These are phyloP conservation scores for Micromesistius poutassou DNA, from an alignment of 2,797 vertebrate species.

Conservation along the genomic window DNA sequence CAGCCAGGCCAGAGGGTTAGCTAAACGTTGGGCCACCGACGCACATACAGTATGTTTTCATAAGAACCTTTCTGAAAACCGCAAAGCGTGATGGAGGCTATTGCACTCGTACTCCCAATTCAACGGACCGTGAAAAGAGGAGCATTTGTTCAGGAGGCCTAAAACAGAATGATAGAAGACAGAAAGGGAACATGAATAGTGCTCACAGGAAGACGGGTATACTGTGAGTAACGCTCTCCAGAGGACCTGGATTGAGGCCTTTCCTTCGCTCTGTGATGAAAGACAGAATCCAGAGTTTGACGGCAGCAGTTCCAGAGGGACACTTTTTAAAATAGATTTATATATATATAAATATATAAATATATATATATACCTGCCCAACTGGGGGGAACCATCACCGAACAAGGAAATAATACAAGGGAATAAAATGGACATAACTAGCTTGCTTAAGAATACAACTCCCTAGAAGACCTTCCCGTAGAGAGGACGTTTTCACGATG, in stretches of 20 bases:
- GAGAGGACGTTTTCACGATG: background rate
- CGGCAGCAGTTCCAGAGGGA: slow-evolving; percentile 29
- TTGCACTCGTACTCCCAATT: slow-evolving; percentile 27
- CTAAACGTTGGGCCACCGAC: background rate
- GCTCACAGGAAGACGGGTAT: slow-evolving; percentile 40
- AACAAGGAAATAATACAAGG: background rate
- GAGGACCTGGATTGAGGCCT: slow-evolving; percentile 46
- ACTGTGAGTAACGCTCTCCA: slow-evolving; percentile 39
- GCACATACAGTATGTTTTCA: background rate
- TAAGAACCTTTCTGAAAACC: background rate
- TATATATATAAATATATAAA: too few relatives aligned
- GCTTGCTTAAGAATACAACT: background rate
- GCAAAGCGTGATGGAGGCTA: slow-evolving; percentile 25
- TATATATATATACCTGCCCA: background rate
- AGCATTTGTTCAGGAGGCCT: slow-evolving; percentile 54
- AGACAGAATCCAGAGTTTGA: slow-evolving; percentile 20
- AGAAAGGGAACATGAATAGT: slow-evolving; percentile 24
- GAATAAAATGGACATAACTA: background rate
- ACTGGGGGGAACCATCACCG: background rate
- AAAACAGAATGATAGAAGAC: slow-evolving; percentile 55
- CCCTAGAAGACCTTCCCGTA: background rate
- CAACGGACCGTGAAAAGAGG: slow-evolving; percentile 39
- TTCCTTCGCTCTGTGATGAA: slow-evolving; percentile 45
- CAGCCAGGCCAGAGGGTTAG: background rate
- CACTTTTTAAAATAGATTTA: background rate